Evolutionary conservation across 2,797 vertebrate genomes (phyloP).

Genomic region (Morelia viridis): DNA sequence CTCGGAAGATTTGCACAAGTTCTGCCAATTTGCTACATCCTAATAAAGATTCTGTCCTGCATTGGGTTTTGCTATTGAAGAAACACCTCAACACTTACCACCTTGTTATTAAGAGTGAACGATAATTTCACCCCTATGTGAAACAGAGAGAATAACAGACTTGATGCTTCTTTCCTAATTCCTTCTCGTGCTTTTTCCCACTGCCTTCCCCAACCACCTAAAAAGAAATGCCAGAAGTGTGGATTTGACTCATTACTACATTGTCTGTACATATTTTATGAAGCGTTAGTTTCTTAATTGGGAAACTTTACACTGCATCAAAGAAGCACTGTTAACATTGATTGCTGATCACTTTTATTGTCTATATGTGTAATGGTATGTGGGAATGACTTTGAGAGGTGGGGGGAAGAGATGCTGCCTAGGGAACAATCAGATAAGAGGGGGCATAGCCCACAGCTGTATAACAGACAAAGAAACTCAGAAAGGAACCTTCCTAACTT

Average conservation of each 20-base stretch:
- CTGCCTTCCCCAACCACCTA: background rate
- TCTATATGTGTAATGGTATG: no score
- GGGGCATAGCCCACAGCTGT: no score
- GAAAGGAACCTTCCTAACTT: no score
- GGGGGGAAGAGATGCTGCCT: no score
- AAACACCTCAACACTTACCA: background rate
- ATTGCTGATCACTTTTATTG: slow-evolving; percentile 2
- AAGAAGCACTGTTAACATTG: slow-evolving; percentile 2
- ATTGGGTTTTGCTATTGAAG: background rate
- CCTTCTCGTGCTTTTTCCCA: background rate
- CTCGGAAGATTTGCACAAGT: no score
- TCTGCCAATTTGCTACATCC: no score
- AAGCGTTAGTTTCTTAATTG: slow-evolving; percentile 4
- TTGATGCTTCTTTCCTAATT: background rate
- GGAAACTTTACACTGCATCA: background rate
- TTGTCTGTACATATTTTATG: background rate
- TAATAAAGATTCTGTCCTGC: no score
- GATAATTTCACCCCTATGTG: no score
- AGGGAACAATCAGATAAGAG: no score
- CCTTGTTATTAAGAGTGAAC: background rate
- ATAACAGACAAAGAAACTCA: no score
- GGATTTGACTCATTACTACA: background rate
- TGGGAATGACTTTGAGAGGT: no score
- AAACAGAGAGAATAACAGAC: background rate
- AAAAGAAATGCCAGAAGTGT: background rate